phyloP scores from a whole-genome alignment of 2,113 vertebrate genomes.

The Corvus moneduloides region DNA sequence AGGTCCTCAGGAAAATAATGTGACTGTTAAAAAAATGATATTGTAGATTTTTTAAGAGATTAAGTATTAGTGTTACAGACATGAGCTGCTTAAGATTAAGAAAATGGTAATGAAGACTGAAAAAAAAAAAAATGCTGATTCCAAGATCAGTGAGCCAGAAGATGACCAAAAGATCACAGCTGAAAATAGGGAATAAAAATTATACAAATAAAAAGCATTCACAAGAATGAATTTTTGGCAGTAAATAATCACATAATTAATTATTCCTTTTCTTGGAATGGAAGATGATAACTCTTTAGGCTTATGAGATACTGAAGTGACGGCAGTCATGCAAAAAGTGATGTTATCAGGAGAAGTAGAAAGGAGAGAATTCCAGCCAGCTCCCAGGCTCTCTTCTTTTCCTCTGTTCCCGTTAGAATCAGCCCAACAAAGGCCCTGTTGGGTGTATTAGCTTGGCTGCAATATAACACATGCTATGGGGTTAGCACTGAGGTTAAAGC shows the following conservation, averaged over 20 bases:
- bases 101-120: neutral
- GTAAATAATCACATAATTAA: neutral
- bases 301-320: neutral
- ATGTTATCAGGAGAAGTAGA: neutral
- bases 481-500: neutral
- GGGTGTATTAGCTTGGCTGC: neutral
- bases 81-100: neutral
- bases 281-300: neutral
- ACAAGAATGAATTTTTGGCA: neutral
- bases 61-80: neutral
- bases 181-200: neutral
- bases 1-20: neutral
- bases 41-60: neutral
- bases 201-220: neutral
- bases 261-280: neutral
- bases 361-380: neutral
- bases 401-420: neutral
- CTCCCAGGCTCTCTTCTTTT: neutral
- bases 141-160: neutral
- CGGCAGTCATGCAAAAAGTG: neutral
- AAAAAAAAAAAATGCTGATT: neutral
- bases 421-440: neutral
- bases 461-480: neutral
- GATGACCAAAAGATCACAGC: neutral
- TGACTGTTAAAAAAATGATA: neutral